Base-by-base conservation (phyloP, 2,797 vertebrate species). In the Lateolabrax maculatus region DNA sequence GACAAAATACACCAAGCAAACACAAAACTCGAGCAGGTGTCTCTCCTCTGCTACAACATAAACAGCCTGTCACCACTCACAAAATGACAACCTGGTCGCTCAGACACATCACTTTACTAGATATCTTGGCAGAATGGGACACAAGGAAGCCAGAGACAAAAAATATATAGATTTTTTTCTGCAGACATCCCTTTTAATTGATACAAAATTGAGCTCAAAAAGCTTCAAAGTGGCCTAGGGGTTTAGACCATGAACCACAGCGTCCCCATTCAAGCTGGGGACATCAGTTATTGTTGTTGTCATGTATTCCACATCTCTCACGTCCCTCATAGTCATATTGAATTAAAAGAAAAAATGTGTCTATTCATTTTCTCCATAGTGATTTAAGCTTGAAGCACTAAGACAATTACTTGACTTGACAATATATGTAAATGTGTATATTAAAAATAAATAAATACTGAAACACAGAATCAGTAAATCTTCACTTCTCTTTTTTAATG, bases 1-100 rank as follows among this genome's bases (percentile, higher is more conserved):
- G 78, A 84, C 72, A 80, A 63, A 83, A 79, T 18, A 46, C 62
- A 60, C 12, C 13, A 41, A 65, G 31, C 23, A 78, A 76, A 72
- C 61, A 61, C 11, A 29, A 67, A 82, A 82, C 49, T 56, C 13
- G 0, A 60, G 61, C 23, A 63, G 61, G 44, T 29, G 13, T 71
- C 58, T 78, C 44, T 60, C 31, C 71, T 75, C 60, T 44, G 53
- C 56, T 18, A 23, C 51, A 62, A 29, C 52, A n/a, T 18, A 63
- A 71, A 34, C 80, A 75, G 31, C n/a, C 56, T 73, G 64, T 71
- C 78, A 43, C 34, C 9, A 8, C 25, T 68, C 62, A 74, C 53
- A 61, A 53, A 72, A 34, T 36, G 60, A 83, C 51, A 63, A 29
- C 71, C 57, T 16, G 44, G 55, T 62, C 21, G 10, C 44, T 75